These are phyloP conservation scores for Pandion haliaetus DNA, from an alignment of 2,113 vertebrate species.

Conservation along the genomic window DNA sequence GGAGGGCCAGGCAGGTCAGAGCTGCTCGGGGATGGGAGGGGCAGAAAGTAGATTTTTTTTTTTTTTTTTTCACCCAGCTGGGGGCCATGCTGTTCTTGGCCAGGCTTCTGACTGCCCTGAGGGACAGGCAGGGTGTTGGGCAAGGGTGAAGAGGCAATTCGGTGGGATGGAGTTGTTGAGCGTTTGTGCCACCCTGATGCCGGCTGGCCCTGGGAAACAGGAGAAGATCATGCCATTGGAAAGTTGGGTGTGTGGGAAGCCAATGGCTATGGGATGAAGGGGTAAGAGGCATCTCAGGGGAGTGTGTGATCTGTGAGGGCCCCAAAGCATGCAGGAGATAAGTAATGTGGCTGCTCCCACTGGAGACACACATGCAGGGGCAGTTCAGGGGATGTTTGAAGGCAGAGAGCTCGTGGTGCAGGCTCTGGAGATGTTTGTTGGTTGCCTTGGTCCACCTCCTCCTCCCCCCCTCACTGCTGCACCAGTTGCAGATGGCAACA, in stretches of 20 bases:
- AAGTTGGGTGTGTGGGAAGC: not conserved
- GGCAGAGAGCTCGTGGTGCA: not conserved
- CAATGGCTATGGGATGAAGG: not conserved
- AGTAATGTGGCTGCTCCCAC: not conserved
- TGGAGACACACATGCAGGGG: not conserved
- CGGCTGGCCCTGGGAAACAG: not conserved
- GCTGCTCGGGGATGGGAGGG: not conserved
- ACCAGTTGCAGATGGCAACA: not conserved
- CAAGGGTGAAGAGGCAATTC: not conserved
- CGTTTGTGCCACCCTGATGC: not conserved
- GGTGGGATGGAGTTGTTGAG: not conserved
- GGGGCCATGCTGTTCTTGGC: not conserved
- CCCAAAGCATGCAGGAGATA: not conserved
- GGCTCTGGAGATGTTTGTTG: fast-evolving
- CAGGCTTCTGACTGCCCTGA: not conserved
- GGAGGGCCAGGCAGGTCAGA: not conserved
- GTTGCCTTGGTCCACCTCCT: not conserved
- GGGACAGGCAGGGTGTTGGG: not conserved
- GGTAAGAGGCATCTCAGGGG: no score
- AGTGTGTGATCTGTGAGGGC: not conserved
- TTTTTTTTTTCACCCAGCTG: fast-evolving
- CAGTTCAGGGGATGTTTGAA: not conserved
- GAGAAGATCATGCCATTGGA: fast-evolving
- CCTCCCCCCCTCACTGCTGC: not conserved
- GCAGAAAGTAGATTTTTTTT: not conserved